Evolutionary conservation across 2,888 invertebrate genomes (phyloP).

Genomic region (Tenthredo livida): DNA sequence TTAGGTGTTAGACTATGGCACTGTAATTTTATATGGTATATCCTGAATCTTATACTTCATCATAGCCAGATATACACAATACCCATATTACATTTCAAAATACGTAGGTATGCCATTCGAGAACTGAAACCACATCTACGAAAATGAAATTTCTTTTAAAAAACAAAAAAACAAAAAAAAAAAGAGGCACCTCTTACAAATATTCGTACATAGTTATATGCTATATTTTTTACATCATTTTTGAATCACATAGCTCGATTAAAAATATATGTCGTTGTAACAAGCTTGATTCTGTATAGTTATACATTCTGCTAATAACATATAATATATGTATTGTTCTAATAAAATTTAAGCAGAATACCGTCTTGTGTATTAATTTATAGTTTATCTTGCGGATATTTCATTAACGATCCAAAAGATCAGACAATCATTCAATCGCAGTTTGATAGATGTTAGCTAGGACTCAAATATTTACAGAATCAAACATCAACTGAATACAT

Average conservation of each 20-base stretch:
- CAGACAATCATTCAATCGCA: conserved; percentile 8
- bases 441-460: background rate
- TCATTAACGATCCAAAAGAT: background rate
- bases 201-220: conserved; percentile 38
- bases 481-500: no score
- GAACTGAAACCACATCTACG: background rate
- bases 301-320: conserved; percentile 39
- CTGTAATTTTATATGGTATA: background rate
- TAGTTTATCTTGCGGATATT: conserved; percentile 20
- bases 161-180: no score
- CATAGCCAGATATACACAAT: background rate
- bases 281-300: conserved; percentile 36
- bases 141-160: background rate
- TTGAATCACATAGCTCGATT: conserved; percentile 46
- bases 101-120: background rate
- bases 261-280: conserved; percentile 50
- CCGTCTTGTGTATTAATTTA: conserved; percentile 5
- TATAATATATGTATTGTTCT: background rate
- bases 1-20: background rate
- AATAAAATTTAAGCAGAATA: conserved; percentile 39
- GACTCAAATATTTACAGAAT: background rate
- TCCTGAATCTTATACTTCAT: background rate
- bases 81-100: background rate
- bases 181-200: conserved; percentile 40
- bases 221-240: conserved; percentile 18